phyloP scores from a whole-genome alignment of 2,113 vertebrate genomes.

The Oenanthe oenanthe region DNA sequence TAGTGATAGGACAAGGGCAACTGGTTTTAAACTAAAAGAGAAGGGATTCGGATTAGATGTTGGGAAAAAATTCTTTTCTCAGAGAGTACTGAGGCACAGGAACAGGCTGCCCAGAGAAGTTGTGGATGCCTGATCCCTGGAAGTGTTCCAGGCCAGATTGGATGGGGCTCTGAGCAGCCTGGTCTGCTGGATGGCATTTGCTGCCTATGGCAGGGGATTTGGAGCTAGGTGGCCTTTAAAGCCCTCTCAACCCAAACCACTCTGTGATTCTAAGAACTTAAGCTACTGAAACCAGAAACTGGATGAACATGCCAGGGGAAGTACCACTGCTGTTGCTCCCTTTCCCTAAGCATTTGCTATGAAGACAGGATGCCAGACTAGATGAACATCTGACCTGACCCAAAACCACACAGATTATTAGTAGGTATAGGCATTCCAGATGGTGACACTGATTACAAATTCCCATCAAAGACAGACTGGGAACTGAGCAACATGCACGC shows the following conservation, averaged over 20 bases:
- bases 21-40: neutral
- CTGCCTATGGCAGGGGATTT: neutral
- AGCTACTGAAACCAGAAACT: neutral
- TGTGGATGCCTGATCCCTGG: neutral
- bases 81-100: neutral
- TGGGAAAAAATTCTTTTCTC: neutral
- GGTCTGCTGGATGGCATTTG: rapidly evolving
- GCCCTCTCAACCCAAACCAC: neutral
- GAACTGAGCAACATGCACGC: neutral
- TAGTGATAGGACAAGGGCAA: neutral
- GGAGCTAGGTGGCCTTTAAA: neutral
- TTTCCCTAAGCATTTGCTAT: neutral
- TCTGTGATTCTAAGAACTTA: neutral
- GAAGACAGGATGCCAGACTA: neutral
- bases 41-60: neutral
- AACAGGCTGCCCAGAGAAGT: neutral
- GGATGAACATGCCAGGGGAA: neutral
- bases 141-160: neutral
- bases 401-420: neutral
- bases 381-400: neutral
- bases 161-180: neutral
- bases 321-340: neutral
- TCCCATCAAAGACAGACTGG: neutral
- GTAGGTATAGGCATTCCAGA: neutral
- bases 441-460: neutral